Percentiles rank a stretch among this genome's conserved stretches.
These are phyloP conservation scores for Gryllus bimaculatus DNA, from an alignment of 1,140 invertebrate species.

Conservation along the genomic window DNA sequence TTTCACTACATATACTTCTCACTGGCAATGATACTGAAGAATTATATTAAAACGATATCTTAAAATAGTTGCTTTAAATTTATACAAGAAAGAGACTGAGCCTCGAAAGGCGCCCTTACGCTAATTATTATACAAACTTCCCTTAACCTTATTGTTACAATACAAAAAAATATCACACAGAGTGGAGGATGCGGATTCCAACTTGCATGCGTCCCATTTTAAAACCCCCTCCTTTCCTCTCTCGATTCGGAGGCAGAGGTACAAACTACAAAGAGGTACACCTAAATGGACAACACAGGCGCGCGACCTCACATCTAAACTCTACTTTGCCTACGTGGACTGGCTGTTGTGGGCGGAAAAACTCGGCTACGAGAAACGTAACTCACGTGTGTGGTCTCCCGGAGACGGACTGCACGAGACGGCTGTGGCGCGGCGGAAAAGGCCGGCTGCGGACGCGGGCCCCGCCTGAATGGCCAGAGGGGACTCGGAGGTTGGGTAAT, in stretches of 20 bases:
- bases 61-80: constrained; percentile 6
- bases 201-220: background rate
- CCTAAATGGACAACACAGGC: background rate
- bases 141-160: constrained; percentile 1
- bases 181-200: background rate
- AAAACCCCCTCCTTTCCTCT: background rate
- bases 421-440: no score
- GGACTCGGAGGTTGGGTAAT: no score
- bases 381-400: background rate
- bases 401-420: background rate
- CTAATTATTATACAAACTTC: constrained; percentile 1
- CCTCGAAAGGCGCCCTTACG: background rate
- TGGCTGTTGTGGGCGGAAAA: background rate
- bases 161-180: constrained; percentile 5
- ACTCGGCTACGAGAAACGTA: background rate
- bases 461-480: no score
- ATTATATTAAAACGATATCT: constrained; percentile 6
- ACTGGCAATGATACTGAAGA: background rate
- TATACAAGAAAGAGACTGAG: constrained; percentile 1
- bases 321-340: background rate
- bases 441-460: no score
- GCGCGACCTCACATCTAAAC: background rate
- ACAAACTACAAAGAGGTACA: background rate
- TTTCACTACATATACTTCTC: background rate
- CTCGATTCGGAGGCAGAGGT: background rate